A percentile compares a stretch with the other conserved stretches of the same genome.
Conservation (phyloP, 2,888 invertebrate species). For the Odontocolon sp. region DNA sequence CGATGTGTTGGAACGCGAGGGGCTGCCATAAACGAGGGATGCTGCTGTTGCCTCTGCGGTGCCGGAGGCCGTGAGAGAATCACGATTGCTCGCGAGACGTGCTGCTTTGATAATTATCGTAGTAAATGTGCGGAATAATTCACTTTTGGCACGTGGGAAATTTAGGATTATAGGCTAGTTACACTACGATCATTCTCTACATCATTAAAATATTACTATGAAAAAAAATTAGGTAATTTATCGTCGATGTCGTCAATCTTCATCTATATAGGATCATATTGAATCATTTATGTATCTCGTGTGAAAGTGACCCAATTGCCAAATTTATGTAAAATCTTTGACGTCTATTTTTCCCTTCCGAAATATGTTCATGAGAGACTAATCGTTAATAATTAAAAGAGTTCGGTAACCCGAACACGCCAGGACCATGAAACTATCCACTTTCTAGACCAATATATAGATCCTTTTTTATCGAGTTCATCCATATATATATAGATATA, state of each 20-base stretch:
- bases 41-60: constrained; percentile 13
- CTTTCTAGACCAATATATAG: neutral
- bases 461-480: too few species aligned
- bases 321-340: too few species aligned
- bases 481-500: too few species aligned
- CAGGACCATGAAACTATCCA: neutral
- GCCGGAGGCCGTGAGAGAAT: constrained; percentile 49
- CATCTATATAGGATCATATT: too few species aligned
- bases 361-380: too few species aligned
- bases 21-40: constrained; percentile 36
- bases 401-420: too few species aligned
- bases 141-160: constrained; percentile 49
- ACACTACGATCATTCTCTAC: neutral
- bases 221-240: constrained; percentile 12
- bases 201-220: neutral
- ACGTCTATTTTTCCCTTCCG: too few species aligned
- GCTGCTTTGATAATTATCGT: constrained; percentile 48
- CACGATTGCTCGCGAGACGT: constrained; percentile 44
- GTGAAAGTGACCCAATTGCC: constrained; percentile 13
- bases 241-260: too few species aligned
- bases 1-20: constrained; percentile 27
- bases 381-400: too few species aligned
- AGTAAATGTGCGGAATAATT: constrained; percentile 1
- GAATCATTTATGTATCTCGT: neutral
- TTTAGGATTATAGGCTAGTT: constrained; percentile 13